Percentiles rank a stretch among this genome's conserved stretches.
phyloP scores from a whole-genome alignment of 2,797 vertebrate genomes.

The Taeniopygia guttata region DNA sequence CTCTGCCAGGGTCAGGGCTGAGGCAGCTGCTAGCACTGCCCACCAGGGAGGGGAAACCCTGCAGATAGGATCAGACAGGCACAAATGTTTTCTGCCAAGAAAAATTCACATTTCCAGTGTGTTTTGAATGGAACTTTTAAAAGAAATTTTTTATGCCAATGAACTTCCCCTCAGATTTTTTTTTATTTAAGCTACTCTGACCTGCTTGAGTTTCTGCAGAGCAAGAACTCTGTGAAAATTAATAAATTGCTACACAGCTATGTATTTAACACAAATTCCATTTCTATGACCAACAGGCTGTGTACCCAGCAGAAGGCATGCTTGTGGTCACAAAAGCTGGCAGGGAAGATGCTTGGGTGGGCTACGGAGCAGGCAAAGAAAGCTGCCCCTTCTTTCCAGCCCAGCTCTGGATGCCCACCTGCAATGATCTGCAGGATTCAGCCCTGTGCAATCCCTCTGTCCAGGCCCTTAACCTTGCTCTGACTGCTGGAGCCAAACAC shows the following conservation, averaged over 20 bases:
- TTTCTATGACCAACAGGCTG: not conserved
- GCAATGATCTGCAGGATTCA: not conserved
- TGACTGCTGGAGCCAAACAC: not conserved
- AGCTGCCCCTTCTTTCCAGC: not conserved
- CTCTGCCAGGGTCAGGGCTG: accelerated
- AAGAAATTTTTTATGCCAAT: not conserved
- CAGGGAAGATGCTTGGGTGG: not conserved
- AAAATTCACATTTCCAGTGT: not conserved
- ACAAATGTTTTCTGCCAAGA: not conserved
- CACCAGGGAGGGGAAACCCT: not conserved
- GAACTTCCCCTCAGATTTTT: not conserved
- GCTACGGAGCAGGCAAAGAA: not conserved
- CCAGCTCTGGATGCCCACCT: not conserved
- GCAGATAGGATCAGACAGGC: not conserved
- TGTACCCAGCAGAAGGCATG: accelerated
- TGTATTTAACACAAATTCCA: not conserved
- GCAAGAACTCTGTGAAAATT: not conserved
- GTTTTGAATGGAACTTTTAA: not conserved
- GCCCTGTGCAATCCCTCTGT: not conserved
- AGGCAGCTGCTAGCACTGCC: not conserved
- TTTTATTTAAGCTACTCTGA: not conserved
- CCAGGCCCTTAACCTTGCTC: not conserved
- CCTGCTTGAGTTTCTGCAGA: not conserved
- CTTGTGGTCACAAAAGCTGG: not conserved
- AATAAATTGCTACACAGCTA: not conserved